A percentile compares a stretch with the other conserved stretches of the same genome.
Evolutionary conservation across 2,797 vertebrate genomes (phyloP).

Genomic region (Lophura swinhoii): DNA sequence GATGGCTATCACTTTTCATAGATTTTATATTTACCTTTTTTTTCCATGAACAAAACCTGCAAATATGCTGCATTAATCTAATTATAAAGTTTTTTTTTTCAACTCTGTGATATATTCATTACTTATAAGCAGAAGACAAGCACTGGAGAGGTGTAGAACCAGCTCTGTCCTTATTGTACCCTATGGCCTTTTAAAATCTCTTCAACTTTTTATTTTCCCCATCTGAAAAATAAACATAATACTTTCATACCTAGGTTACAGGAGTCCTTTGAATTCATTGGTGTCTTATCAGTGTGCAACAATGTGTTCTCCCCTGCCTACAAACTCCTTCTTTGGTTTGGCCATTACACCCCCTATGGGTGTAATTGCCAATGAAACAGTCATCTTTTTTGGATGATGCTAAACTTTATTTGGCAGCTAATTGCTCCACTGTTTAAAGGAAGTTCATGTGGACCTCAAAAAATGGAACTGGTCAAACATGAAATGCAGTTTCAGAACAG

Average conservation of each 20-base stretch:
- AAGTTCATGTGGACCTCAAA: background rate
- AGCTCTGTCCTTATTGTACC: background rate
- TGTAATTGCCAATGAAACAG: too few species aligned
- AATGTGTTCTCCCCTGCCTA: too few species aligned
- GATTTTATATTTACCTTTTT: background rate
- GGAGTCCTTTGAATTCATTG: background rate
- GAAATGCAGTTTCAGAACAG: background rate
- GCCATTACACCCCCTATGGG: too few species aligned
- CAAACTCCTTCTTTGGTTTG: too few species aligned
- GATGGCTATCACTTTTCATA: background rate
- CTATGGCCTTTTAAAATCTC: background rate
- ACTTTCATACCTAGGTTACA: background rate
- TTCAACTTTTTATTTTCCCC: background rate
- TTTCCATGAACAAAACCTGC: background rate
- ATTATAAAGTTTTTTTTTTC: background rate
- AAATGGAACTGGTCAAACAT: background rate
- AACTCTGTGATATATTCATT: background rate
- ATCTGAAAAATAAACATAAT: background rate
- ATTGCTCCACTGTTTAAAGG: background rate
- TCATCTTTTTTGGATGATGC: background rate
- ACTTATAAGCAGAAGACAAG: background rate
- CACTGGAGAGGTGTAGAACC: rapidly evolving
- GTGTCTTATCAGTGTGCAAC: background rate
- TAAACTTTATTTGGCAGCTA: background rate
- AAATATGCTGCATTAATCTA: background rate